A percentile compares a stretch with the other conserved stretches of the same genome.
phyloP scores from a whole-genome alignment of 2,797 vertebrate genomes.

The Sebastiscus albofasciatus region DNA sequence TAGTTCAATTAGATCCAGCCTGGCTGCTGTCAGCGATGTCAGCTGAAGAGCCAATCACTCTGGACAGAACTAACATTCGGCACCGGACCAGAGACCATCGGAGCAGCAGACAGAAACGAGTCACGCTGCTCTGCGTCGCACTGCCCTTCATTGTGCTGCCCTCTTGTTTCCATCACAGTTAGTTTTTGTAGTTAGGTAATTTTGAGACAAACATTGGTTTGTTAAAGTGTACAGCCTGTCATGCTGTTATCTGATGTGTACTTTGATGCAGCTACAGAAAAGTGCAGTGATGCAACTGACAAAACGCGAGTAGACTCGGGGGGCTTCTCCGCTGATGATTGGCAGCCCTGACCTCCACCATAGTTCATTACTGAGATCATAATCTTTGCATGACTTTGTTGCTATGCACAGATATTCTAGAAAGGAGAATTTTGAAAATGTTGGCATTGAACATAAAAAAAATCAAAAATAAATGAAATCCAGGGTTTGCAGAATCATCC shows the following conservation, averaged over 20 bases:
- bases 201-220: not conserved
- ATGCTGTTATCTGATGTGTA: not conserved
- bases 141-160: not conserved
- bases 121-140: not conserved
- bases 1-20: not conserved
- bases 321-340: not conserved
- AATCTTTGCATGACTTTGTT: not conserved
- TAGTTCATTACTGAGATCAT: not conserved
- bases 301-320: not conserved
- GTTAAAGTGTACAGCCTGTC: not conserved
- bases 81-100: not conserved
- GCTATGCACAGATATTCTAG: not conserved
- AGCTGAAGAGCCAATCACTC: not conserved
- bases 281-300: not conserved
- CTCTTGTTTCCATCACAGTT: not conserved
- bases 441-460: not conserved
- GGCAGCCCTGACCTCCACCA: not conserved
- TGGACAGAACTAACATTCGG: not conserved
- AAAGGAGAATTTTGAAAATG: not conserved
- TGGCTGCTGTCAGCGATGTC: not conserved
- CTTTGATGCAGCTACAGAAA: not conserved
- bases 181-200: not conserved
- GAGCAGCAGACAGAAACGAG: not conserved
- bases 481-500: not conserved
- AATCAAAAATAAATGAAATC: not conserved